Evolutionary conservation across 2,888 invertebrate genomes (phyloP).

Genomic region (Drosophila macrothrix): DNA sequence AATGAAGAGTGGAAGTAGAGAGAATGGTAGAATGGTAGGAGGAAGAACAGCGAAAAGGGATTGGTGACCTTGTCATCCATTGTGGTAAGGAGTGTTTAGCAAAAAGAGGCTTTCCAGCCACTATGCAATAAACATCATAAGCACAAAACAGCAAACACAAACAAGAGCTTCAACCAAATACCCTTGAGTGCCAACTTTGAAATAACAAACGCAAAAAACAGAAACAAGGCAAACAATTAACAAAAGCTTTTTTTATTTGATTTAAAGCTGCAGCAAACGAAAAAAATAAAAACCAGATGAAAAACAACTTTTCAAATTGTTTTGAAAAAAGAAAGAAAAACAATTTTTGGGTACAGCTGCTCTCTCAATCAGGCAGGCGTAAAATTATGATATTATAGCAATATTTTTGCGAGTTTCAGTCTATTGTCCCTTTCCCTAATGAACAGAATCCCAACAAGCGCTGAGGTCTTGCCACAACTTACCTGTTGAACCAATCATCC

Average conservation of each 20-base stretch:
- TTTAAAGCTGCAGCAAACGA: background rate
- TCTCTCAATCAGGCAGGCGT: background rate
- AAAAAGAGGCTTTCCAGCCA: conserved; percentile 37
- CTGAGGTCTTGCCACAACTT: conserved; percentile 76
- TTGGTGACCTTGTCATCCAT: conserved; percentile 35
- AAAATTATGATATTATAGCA: background rate
- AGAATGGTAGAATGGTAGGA: background rate
- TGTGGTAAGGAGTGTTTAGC: conserved; percentile 21
- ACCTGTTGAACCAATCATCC: conserved; percentile 99
- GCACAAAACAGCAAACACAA: conserved; percentile 16
- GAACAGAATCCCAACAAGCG: conserved; percentile 21
- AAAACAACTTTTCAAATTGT: conserved; percentile 3
- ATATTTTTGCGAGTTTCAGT: background rate
- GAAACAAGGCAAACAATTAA: conserved; percentile 17
- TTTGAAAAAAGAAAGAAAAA: background rate
- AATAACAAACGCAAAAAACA: conserved; percentile 16
- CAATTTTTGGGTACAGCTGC: background rate
- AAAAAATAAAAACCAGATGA: background rate
- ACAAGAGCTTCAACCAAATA: conserved; percentile 14
- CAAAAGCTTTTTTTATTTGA: conserved; percentile 6
- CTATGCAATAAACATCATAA: conserved; percentile 40
- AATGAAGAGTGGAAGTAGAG: conserved; percentile 25
- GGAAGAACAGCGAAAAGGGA: conserved; percentile 13
- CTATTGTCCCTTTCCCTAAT: conserved; percentile 2
- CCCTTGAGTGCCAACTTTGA: conserved; percentile 10